Percentiles rank a stretch among this genome's conserved stretches.
phyloP scores from a whole-genome alignment of 1,140 invertebrate genomes.

The Heliconius himera region DNA sequence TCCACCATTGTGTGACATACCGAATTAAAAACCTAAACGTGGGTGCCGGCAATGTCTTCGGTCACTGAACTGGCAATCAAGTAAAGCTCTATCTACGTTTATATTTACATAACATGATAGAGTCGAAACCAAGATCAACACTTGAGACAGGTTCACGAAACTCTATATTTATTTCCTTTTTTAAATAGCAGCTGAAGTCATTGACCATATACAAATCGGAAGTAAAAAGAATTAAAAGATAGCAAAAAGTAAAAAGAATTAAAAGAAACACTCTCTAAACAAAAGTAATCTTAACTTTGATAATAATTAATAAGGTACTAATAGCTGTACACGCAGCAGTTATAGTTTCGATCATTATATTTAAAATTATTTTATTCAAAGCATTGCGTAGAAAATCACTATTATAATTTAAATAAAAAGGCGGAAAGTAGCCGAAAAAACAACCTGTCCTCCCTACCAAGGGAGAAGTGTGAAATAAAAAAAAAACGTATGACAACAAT shows the following conservation, averaged over 20 bases:
- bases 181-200: conserved; percentile 26
- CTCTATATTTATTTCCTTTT: conserved; percentile 58
- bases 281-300: background rate
- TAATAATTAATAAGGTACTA: background rate
- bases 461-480: too few species aligned
- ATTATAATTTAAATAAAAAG: too few species aligned
- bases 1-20: conserved; percentile 33
- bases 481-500: too few species aligned
- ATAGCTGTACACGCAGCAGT: too few species aligned
- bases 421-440: too few species aligned
- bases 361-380: too few species aligned
- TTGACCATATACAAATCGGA: conserved; percentile 28
- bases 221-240: background rate
- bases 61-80: conserved; percentile 70
- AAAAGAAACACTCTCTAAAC: background rate
- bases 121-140: conserved; percentile 69
- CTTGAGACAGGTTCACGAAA: conserved; percentile 64
- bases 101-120: conserved; percentile 79
- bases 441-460: too few species aligned
- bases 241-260: conserved; percentile 2
- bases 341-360: too few species aligned
- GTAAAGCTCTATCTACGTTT: conserved; percentile 64
- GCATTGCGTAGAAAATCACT: too few species aligned
- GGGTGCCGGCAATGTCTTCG: conserved; percentile 43
- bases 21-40: conserved; percentile 43